A percentile compares a stretch with the other conserved stretches of the same genome.
Conservation (phyloP, 2,113 vertebrate genomes). For the Vidua macroura region DNA sequence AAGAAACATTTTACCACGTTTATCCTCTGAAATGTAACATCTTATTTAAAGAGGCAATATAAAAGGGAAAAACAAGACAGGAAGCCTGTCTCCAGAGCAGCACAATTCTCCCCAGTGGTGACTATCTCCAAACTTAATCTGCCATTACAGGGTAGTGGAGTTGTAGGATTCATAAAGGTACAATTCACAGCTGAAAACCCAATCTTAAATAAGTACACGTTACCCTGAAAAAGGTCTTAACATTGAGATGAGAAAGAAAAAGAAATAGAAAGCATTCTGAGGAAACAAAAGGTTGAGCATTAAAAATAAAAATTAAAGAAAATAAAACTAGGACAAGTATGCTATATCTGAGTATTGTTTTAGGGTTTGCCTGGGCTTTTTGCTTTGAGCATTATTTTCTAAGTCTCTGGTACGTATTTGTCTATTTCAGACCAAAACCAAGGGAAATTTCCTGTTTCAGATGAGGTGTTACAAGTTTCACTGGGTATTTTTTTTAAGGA, state of each 20-base stretch:
- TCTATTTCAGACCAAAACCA: not conserved
- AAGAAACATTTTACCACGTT: constrained; percentile 29
- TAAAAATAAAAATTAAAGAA: not conserved
- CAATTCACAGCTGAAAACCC: not conserved
- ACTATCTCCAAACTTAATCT: not conserved
- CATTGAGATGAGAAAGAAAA: not conserved
- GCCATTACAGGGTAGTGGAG: not conserved
- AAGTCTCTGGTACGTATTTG: not conserved
- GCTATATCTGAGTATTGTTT: not conserved
- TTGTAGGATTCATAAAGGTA: not conserved
- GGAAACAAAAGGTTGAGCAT: not conserved
- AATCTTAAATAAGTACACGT: not conserved
- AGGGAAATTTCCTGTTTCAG: not conserved
- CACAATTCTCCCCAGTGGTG: not conserved
- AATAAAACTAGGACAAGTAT: not conserved
- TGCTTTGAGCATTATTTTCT: not conserved
- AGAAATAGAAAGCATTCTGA: not conserved
- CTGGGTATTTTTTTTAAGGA: not conserved
- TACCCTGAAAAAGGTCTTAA: not conserved
- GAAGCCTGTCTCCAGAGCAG: not conserved
- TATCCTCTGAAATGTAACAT: not conserved
- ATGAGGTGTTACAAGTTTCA: not conserved
- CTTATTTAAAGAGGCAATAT: not conserved
- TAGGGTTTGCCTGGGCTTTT: not conserved
- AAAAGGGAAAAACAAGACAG: not conserved